These are phyloP conservation scores for Nebria salina DNA, from an alignment of 2,888 invertebrate species.

Conservation along the genomic window DNA sequence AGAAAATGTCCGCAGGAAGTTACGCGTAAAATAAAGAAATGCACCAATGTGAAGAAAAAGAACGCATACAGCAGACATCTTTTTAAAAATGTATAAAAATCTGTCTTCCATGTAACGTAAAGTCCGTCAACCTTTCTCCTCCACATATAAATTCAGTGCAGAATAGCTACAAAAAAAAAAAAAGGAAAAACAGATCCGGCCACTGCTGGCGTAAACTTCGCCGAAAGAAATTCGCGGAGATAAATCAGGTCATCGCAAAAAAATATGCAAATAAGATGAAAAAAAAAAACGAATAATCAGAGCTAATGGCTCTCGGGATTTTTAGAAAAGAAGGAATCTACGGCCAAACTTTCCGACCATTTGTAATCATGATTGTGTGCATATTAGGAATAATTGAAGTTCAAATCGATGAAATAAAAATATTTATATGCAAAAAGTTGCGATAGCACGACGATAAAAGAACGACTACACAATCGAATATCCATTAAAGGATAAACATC, in stretches of 20 bases:
- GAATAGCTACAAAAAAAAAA: slow-evolving; percentile 32
- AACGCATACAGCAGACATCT: slow-evolving; percentile 23
- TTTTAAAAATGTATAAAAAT: slow-evolving; percentile 43
- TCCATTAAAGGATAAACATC: slow-evolving; percentile 12
- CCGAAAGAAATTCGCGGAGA: slow-evolving; percentile 43
- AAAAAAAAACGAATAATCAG: slow-evolving; percentile 40
- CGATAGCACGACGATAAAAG: slow-evolving; percentile 4
- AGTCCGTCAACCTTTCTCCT: slow-evolving; percentile 31
- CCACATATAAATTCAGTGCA: slow-evolving; percentile 41
- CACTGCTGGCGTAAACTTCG: slow-evolving; percentile 41
- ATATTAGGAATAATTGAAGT: slow-evolving; percentile 42
- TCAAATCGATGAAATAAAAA: slow-evolving; percentile 9
- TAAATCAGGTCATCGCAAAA: slow-evolving; percentile 45
- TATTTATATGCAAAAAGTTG: slow-evolving; percentile 7
- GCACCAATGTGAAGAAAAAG: slow-evolving; percentile 14
- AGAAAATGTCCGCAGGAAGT: not conserved
- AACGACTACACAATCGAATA: slow-evolving; percentile 18
- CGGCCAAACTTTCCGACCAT: slow-evolving; percentile 38
- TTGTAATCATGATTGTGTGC: slow-evolving; percentile 42
- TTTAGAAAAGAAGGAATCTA: slow-evolving; percentile 34
- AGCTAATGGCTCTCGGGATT: slow-evolving; percentile 42
- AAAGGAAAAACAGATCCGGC: slow-evolving; percentile 27
- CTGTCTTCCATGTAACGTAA: slow-evolving; percentile 38
- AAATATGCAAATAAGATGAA: slow-evolving; percentile 46
- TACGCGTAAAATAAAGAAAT: slow-evolving; percentile 7